Base-by-base conservation (phyloP, 2,113 vertebrate species). In the Chloropsis cyanopogon region DNA sequence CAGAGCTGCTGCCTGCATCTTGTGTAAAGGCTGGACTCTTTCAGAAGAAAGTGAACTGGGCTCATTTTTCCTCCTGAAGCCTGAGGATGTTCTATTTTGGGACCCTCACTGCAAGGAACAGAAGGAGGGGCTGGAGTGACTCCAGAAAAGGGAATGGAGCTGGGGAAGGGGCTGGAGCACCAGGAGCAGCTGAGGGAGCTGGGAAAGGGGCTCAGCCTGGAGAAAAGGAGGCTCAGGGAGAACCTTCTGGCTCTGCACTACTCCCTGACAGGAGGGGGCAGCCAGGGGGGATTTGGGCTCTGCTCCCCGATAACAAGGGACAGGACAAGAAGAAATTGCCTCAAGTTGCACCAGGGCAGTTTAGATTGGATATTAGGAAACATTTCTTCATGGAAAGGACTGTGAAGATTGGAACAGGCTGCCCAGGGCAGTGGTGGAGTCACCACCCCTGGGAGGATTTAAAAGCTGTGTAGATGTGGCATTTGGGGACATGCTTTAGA, bases 271-370 rank as follows among this genome's bases (percentile, higher is more conserved):
- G 78, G n/a, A 68, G 70, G 11, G 6, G 5, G 16, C 14, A 76
- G 39, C 29, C 20, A 3, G 57, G 7, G 2, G 10, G 19, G 22
- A 1, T 2, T 25, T 0, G 0, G 37, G 10, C 3, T 76, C 24
- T 53, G 4, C 28, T 66, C 28, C 10, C 14, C 31, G 18, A 0
- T 2, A 61, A 54, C 9, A 68, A 25, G 14, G 4, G 1, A 41
- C 4, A 54, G 25, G 24, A 41, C 16, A n/a, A 54, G 21, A 69
- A 10, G 14, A 49, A 54, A 49, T 39, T 9, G 11, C 17, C 21
- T 69, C 11, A 54, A 15, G 53, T 61, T 25, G 21, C 18, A 46
- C 8, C 63, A 42, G 29, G 17, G 14, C 11, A 47, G 29, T 69
- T 69, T 54, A 69, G 21, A 26, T 16, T 54, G 17, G 21, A 26